These are phyloP conservation scores for Acinonyx jubatus DNA, from an alignment of 2,113 vertebrate genomes.

Conservation along the genomic window DNA sequence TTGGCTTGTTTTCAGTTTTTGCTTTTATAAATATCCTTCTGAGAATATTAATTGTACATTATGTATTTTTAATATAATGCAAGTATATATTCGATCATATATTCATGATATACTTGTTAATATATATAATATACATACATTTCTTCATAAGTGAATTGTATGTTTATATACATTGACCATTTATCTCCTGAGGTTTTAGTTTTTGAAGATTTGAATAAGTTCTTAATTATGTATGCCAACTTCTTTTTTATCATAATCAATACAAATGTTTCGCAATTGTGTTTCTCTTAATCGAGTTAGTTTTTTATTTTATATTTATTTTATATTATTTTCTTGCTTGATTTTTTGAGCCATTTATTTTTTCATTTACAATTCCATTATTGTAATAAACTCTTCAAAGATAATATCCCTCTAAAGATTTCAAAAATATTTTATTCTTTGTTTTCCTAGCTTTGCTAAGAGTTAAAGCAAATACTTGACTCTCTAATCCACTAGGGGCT, in stretches of 20 bases:
- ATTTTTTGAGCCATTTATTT: background rate
- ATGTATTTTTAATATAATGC: background rate
- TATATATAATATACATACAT: background rate
- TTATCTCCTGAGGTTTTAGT: conserved; percentile 13
- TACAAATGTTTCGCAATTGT: background rate
- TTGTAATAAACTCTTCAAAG: conserved; percentile 12
- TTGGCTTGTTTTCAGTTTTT: background rate
- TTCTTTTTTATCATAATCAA: background rate
- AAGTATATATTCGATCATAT: background rate
- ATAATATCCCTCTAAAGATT: background rate
- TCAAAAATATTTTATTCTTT: conserved; percentile 45
- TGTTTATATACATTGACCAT: background rate
- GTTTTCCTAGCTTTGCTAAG: background rate
- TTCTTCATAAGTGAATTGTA: background rate
- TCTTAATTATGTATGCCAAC: background rate
- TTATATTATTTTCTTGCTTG: conserved; percentile 15
- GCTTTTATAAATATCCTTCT: background rate
- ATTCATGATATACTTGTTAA: background rate
- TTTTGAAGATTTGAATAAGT: conserved; percentile 44
- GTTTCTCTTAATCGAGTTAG: background rate
- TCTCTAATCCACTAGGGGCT: background rate
- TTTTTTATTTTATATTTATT: background rate
- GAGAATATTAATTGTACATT: background rate
- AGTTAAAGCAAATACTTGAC: conserved; percentile 43
- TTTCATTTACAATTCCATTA: conserved; percentile 14